A percentile compares a stretch with the other conserved stretches of the same genome.
These are phyloP conservation scores for Takifugu ocellatus DNA, from an alignment of 2,797 vertebrate genomes.

Conservation along the genomic window DNA sequence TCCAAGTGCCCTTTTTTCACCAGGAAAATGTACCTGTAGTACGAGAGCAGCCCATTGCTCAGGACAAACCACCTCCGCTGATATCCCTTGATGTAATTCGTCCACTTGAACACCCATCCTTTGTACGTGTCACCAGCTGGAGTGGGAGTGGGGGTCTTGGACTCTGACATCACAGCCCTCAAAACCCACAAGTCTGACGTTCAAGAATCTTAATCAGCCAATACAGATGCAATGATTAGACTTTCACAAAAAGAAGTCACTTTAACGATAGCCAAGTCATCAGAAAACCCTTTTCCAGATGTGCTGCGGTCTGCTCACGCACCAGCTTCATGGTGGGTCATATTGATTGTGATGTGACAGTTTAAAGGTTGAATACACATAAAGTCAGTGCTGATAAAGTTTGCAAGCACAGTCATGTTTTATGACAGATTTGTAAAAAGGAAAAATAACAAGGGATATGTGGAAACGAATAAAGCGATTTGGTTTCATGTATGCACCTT, in stretches of 20 bases:
- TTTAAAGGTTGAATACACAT: conserved; percentile 54
- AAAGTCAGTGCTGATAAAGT: conserved; percentile 4
- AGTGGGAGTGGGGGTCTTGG: conserved; percentile 75
- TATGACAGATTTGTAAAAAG: not conserved
- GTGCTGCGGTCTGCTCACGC: too few relatives aligned
- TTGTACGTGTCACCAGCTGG: conserved; percentile 80
- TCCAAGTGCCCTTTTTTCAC: not conserved
- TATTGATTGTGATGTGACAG: conserved; percentile 25
- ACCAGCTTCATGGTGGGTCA: not conserved
- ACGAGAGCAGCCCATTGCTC: conserved; percentile 92
- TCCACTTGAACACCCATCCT: conserved; percentile 98
- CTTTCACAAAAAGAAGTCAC: not conserved
- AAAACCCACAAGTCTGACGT: conserved; percentile 31
- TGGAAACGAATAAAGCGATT: not conserved
- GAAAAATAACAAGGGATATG: too few relatives aligned
- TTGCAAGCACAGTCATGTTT: not conserved
- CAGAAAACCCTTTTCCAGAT: too few relatives aligned
- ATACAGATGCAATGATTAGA: not conserved
- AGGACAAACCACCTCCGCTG: conserved; percentile 94
- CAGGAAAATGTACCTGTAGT: conserved; percentile 83
- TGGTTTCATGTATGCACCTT: not conserved
- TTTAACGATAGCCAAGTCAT: too few relatives aligned
- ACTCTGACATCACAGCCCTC: conserved; percentile 78
- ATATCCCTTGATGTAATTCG: conserved; percentile 96
- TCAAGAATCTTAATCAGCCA: conserved; percentile 36